Conservation (phyloP, 2,113 vertebrate species). For the Ctenomys sociabilis region DNA sequence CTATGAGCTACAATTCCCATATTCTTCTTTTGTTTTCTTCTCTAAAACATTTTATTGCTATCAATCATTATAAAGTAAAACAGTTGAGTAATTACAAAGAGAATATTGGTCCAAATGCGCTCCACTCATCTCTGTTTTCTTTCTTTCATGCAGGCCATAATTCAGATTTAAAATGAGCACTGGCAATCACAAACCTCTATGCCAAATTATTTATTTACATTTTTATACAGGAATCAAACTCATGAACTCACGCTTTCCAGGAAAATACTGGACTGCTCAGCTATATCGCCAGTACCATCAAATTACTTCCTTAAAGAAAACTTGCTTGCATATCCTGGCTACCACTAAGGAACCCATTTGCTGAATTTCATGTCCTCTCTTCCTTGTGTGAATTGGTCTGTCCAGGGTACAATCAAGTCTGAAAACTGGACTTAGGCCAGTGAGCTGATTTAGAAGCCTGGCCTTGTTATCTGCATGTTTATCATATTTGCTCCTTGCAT, state of each 20-base stretch:
- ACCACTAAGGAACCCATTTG: background rate
- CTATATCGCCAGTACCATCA: background rate
- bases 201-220: background rate
- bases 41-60: background rate
- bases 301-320: constrained; percentile 1
- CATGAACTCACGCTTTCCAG: too few species aligned
- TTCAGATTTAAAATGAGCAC: background rate
- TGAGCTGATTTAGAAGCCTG: background rate
- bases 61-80: background rate
- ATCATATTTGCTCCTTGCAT: background rate
- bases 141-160: background rate
- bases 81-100: background rate
- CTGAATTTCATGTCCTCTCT: background rate
- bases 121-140: constrained; percentile 1
- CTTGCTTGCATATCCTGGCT: background rate
- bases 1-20: background rate
- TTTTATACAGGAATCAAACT: too few species aligned
- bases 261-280: too few species aligned
- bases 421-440: background rate
- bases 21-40: background rate
- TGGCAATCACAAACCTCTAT: background rate
- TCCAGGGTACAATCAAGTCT: background rate
- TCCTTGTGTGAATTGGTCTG: background rate
- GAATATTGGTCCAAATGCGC: background rate
- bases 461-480: background rate